phyloP scores from a whole-genome alignment of 92 coral and sea anemone genomes.

The Ricordea florida region DNA sequence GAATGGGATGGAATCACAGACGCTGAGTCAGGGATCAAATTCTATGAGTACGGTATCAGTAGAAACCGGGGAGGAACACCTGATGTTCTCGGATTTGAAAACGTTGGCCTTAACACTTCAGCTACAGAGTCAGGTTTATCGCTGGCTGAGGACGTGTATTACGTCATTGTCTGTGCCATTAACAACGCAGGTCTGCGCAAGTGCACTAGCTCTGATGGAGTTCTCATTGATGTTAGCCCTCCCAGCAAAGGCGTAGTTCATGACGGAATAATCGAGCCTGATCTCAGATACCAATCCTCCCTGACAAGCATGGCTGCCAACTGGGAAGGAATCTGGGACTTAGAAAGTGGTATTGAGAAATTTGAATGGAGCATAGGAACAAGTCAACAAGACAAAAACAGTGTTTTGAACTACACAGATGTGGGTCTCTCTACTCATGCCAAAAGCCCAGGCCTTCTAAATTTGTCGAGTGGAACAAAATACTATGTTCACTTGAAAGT shows the following conservation, averaged over 20 bases:
- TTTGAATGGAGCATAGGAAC: slow-evolving; percentile 90
- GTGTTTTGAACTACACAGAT: slow-evolving; percentile 14
- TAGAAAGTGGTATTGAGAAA: slow-evolving; percentile 77
- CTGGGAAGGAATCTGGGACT: slow-evolving; percentile 97
- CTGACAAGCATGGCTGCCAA: slow-evolving; percentile 79
- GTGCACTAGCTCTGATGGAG: too few relatives aligned
- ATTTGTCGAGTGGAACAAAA: slow-evolving; percentile 65
- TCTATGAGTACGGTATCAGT: too few relatives aligned
- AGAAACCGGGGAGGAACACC: too few relatives aligned
- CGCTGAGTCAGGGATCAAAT: slow-evolving; percentile 82
- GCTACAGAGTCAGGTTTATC: too few relatives aligned
- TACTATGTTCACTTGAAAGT: slow-evolving; percentile 72
- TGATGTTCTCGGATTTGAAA: too few relatives aligned
- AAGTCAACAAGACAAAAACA: slow-evolving; percentile 29
- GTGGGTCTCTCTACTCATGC: too few relatives aligned
- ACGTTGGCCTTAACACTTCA: too few relatives aligned
- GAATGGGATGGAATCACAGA: slow-evolving; percentile 84
- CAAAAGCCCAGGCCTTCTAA: slow-evolving; percentile 44
- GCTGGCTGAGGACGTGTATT: too few relatives aligned
- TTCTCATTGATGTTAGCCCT: too few relatives aligned
- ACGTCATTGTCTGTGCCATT: slow-evolving; percentile 76
- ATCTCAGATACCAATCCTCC: slow-evolving; percentile 78
- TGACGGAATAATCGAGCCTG: too few relatives aligned
- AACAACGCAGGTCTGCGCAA: slow-evolving; percentile 77
- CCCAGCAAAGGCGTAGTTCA: too few relatives aligned